A percentile compares a stretch with the other conserved stretches of the same genome.
These are phyloP conservation scores for Pseudococcus viburni DNA, from an alignment of 2,888 invertebrate species.

Conservation along the genomic window DNA sequence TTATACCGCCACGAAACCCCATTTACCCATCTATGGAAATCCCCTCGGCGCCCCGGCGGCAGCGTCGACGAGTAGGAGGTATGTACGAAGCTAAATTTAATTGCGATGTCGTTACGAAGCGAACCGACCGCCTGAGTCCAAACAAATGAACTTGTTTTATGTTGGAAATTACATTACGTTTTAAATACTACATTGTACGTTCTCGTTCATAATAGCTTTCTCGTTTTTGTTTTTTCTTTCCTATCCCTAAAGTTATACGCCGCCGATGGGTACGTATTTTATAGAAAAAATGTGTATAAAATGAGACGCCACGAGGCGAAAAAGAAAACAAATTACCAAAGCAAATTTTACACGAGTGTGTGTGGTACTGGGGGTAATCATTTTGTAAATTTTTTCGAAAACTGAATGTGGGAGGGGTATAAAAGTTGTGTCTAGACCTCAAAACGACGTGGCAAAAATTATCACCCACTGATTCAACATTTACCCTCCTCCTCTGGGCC, in stretches of 20 bases:
- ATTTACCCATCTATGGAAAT: slow-evolving; percentile 2
- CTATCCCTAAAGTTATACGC: neutral
- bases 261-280: neutral
- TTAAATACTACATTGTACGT: slow-evolving; percentile 5
- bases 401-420: too few relatives aligned
- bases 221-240: neutral
- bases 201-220: slow-evolving; percentile 24
- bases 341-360: too few relatives aligned
- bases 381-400: too few relatives aligned
- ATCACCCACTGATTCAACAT: too few relatives aligned
- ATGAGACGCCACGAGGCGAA: neutral
- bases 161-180: slow-evolving; percentile 9
- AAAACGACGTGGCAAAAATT: too few relatives aligned
- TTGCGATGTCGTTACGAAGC: slow-evolving; percentile 17
- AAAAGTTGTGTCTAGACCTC: too few relatives aligned
- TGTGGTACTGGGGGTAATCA: too few relatives aligned
- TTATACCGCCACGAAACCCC: neutral
- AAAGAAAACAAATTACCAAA: neutral
- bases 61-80: neutral
- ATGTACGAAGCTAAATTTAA: slow-evolving; percentile 3
- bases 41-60: neutral
- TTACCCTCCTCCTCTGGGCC: too few relatives aligned
- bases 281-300: neutral
- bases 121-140: neutral
- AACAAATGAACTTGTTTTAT: slow-evolving; percentile 42